Conservation (phyloP, 2,113 vertebrate genomes). For the Psilopogon haemacephalus region DNA sequence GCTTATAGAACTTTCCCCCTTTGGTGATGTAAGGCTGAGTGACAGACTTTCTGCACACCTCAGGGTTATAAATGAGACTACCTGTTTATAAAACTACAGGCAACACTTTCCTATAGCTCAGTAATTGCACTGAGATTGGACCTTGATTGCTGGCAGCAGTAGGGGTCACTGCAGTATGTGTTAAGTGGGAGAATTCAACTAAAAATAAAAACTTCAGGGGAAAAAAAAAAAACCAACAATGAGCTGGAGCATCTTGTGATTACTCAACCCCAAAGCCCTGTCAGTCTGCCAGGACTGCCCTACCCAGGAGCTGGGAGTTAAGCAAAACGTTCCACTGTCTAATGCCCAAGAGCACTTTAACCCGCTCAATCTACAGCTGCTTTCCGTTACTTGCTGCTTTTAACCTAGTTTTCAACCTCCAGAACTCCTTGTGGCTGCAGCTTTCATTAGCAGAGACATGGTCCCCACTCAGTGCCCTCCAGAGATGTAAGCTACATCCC, state of each 20-base stretch:
- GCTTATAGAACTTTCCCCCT: background rate
- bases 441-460: constrained; percentile 23
- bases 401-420: constrained; percentile 53
- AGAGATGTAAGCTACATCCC: constrained; percentile 49
- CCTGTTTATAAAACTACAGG: background rate
- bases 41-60: background rate
- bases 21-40: background rate
- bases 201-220: constrained; percentile 18
- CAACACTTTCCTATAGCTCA: background rate
- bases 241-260: constrained; percentile 24
- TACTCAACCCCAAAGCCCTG: constrained; percentile 9
- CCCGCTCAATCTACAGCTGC: constrained; percentile 18
- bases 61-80: background rate
- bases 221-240: background rate
- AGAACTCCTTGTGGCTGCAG: constrained; percentile 35
- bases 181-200: background rate
- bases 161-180: background rate
- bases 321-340: background rate
- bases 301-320: background rate
- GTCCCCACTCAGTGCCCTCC: constrained; percentile 18
- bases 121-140: background rate
- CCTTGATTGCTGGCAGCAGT: background rate
- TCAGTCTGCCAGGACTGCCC: constrained; percentile 30
- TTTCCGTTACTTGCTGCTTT: constrained; percentile 9
- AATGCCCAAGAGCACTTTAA: constrained; percentile 25